Evolutionary conservation across 2,113 vertebrate genomes (phyloP), one percentile per base, ranked within the genome.

Genomic region (Gnathonemus echidnorhynchus): DNA sequence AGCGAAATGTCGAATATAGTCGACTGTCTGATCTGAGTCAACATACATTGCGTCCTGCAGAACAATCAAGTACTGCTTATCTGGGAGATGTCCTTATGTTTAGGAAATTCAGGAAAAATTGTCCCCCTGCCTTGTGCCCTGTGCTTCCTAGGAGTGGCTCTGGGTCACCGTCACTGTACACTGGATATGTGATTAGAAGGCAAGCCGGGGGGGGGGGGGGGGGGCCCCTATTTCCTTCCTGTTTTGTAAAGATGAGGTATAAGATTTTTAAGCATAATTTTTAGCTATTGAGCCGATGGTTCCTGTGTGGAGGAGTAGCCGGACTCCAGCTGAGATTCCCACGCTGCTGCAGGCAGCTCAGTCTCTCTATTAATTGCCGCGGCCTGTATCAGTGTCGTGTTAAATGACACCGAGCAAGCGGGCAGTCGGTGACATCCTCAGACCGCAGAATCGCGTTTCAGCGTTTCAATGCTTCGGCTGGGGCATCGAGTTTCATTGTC

Each of bases 291-390:
- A 24, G 46, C n/a, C 5, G 83, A n/a, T 46, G 19, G 45, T 46
- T 85, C 74, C 27, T 45, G 8, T 48, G 24, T 27, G 13, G 35
- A 66, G 13, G 21, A 21, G 46, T 77, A 24, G 3, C 11, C 1
- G 15, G 66, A 3, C 48, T 24, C 48, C 15, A 27, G 39, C 52
- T 49, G 27, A 19, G 42, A 85, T 56, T 62, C 35, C 89, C 89
- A 58, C 53, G 89, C 15, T 42, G 49, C 21, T 21, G 19, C 21
- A 17, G 74, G 48, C 89, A 24, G 77, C 31, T 58, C 50, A 58
- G 89, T 39, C n/a, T 39, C 89, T 49, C 50, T 89, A 86, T 86
- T 89, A 56, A 56, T 86, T 89, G 42, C 52, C 42, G 42, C 19
- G n/a, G 89, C 9, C 80, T 31, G 50, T 52, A 39, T 24, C 10